phyloP scores from a whole-genome alignment of 2,888 invertebrate genomes.

The Drosophila nigricruria region DNA sequence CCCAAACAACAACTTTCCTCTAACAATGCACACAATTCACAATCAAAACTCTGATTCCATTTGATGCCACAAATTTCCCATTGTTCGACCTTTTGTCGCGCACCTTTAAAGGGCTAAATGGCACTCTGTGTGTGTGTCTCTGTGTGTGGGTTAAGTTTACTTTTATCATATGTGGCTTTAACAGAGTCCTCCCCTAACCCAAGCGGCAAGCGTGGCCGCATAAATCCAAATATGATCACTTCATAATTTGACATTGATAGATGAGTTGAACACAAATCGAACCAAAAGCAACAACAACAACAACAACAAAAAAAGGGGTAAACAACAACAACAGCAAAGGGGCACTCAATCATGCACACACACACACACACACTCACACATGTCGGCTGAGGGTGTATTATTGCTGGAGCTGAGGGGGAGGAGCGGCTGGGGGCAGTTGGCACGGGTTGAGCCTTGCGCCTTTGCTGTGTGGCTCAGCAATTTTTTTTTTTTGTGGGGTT shows the following conservation, averaged over 20 bases:
- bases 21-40: neutral
- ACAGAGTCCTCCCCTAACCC: constrained; percentile 7
- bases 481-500: constrained; percentile 14
- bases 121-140: constrained; percentile 4
- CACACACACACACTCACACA: constrained; percentile 42
- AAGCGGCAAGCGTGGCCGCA: constrained; percentile 58
- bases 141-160: constrained; percentile 12
- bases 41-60: neutral
- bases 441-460: constrained; percentile 34
- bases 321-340: constrained; percentile 38
- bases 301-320: constrained; percentile 54
- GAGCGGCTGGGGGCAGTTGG: neutral
- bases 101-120: constrained; percentile 45
- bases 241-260: constrained; percentile 86
- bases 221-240: constrained; percentile 86
- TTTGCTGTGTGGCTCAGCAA: constrained; percentile 32
- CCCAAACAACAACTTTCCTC: neutral
- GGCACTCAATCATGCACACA: constrained; percentile 75
- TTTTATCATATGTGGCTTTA: constrained; percentile 42
- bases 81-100: constrained; percentile 27
- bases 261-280: constrained; percentile 80
- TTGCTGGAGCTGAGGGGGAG: constrained; percentile 10
- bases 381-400: constrained; percentile 33
- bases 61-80: constrained; percentile 24
- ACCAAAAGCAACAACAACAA: constrained; percentile 45